phyloP scores from a whole-genome alignment of 2,888 invertebrate genomes.

The Lochmaea capreae region DNA sequence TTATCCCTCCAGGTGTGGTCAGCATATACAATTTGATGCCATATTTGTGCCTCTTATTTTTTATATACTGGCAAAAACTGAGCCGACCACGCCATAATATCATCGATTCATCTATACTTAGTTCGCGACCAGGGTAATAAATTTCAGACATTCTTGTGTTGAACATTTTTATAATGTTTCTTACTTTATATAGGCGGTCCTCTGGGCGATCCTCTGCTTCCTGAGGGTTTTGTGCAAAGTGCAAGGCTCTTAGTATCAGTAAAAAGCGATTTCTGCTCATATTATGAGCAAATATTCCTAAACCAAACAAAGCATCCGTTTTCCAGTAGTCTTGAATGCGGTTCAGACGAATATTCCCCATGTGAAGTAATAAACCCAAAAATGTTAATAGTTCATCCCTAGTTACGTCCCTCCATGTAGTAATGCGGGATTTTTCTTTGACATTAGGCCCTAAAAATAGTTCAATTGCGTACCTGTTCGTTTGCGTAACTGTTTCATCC shows the following conservation, averaged over 20 bases:
- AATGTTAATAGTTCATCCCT: slow-evolving; percentile 21
- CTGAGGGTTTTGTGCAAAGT: slow-evolving; percentile 14
- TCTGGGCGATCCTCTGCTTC: neutral
- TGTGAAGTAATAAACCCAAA: slow-evolving; percentile 17
- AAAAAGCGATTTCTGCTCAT: slow-evolving; percentile 23
- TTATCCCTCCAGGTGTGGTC: slow-evolving; percentile 22
- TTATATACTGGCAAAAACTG: slow-evolving; percentile 25
- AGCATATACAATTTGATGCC: slow-evolving; percentile 49
- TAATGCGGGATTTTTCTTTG: slow-evolving; percentile 27
- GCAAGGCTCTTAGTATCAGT: neutral
- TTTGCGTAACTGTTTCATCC: slow-evolving; percentile 28
- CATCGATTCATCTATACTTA: slow-evolving; percentile 29
- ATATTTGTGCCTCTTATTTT: slow-evolving; percentile 30
- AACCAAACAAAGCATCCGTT: neutral
- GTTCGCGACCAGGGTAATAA: slow-evolving; percentile 26
- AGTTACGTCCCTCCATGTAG: slow-evolving; percentile 13
- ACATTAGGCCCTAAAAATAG: slow-evolving; percentile 22
- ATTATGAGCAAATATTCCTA: slow-evolving; percentile 6
- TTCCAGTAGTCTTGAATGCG: slow-evolving; percentile 17
- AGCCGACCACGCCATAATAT: slow-evolving; percentile 26
- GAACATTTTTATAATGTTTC: slow-evolving; percentile 23
- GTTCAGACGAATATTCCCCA: slow-evolving; percentile 20
- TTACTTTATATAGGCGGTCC: slow-evolving; percentile 30
- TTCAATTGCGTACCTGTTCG: slow-evolving; percentile 25
- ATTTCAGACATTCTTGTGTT: slow-evolving; percentile 30